phyloP scores from a whole-genome alignment of 2,888 invertebrate genomes.

The Stictocephala bisonia region DNA sequence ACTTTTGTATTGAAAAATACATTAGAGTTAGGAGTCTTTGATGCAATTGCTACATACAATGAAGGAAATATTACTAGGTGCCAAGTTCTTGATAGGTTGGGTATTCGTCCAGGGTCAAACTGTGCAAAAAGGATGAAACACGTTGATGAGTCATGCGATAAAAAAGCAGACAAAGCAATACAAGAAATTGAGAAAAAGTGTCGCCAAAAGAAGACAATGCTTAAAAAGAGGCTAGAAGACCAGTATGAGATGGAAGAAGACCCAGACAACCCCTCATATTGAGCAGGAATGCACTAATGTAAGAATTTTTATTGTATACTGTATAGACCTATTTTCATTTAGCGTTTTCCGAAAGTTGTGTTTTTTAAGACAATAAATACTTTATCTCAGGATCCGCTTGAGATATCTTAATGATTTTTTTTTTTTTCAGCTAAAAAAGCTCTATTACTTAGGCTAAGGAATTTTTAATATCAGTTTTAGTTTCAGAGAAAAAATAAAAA shows the following conservation, averaged over 20 bases:
- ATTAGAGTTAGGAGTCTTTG: not conserved
- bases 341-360: too few relatives aligned
- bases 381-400: too few relatives aligned
- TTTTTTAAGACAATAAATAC: too few relatives aligned
- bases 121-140: not conserved
- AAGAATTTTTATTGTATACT: too few relatives aligned
- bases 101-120: not conserved
- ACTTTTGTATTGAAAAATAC: not conserved
- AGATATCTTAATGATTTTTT: too few relatives aligned
- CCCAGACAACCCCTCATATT: not conserved
- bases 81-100: not conserved
- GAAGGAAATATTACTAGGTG: conserved; percentile 5
- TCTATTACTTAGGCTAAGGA: too few relatives aligned
- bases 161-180: conserved; percentile 4
- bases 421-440: too few relatives aligned
- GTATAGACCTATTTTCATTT: too few relatives aligned
- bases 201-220: not conserved
- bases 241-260: not conserved
- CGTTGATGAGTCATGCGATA: not conserved
- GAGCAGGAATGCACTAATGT: not conserved
- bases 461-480: too few relatives aligned
- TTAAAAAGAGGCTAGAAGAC: too few relatives aligned
- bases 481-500: too few relatives aligned
- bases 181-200: conserved; percentile 10
- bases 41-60: not conserved